Evolutionary conservation across 2,888 invertebrate species (phyloP).

Genomic region (Lasioglossum malachurum): DNA sequence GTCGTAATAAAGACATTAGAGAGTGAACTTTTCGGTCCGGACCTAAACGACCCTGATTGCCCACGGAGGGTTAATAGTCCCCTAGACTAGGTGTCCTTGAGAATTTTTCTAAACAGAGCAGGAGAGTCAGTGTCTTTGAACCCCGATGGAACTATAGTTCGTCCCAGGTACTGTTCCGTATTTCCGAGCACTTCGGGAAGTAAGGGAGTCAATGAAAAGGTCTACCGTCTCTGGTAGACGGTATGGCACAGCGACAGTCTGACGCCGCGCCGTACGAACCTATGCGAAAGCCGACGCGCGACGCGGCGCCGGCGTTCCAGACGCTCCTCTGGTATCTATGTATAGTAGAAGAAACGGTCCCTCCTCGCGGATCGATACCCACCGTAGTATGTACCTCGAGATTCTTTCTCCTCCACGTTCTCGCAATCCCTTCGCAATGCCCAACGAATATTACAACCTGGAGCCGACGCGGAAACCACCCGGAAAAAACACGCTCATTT

Average conservation of each 20-base stretch:
- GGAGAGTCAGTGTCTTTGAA: neutral
- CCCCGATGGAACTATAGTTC: neutral
- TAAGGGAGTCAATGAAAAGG: neutral
- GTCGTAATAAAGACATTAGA: no score
- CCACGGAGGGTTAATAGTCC: neutral
- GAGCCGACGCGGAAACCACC: no score
- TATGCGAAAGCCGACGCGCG: constrained; percentile 11
- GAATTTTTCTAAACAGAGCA: neutral
- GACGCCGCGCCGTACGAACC: constrained; percentile 16
- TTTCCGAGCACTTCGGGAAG: neutral
- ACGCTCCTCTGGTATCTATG: constrained; percentile 8
- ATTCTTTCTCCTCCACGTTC: constrained; percentile 10
- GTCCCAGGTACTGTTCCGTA: neutral
- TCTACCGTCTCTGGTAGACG: neutral
- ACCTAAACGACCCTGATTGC: no score
- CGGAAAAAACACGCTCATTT: no score
- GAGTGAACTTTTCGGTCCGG: no score
- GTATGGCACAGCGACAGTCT: constrained; percentile 36
- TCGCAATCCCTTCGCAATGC: neutral
- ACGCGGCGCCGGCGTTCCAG: neutral
- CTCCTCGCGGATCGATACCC: neutral
- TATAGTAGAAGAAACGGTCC: constrained; percentile 6
- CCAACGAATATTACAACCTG: neutral
- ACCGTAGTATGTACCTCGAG: neutral
- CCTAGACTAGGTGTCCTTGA: neutral